phyloP scores from a whole-genome alignment of 2,797 vertebrate species.

The Enteromius mattozi region DNA sequence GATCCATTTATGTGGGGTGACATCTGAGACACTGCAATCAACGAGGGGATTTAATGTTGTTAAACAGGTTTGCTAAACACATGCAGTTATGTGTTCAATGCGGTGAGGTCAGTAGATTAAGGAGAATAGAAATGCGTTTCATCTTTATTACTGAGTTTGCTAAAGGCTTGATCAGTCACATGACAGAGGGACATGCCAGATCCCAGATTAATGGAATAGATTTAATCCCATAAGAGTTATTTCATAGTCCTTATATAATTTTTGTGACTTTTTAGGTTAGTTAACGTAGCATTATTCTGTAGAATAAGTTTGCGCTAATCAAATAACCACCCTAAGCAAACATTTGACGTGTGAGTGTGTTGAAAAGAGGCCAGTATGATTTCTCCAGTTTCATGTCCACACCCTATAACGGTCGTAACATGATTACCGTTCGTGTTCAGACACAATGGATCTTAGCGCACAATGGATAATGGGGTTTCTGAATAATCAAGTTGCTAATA shows the following conservation, averaged over 20 bases:
- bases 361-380: not conserved
- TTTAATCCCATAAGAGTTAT: not conserved
- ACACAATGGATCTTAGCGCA: slow-evolving; percentile 16
- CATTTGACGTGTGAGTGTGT: slow-evolving; percentile 4
- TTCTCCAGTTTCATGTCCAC: slow-evolving; percentile 36
- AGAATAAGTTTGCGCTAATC: not conserved
- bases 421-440: slow-evolving; percentile 7
- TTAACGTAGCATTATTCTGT: slow-evolving; percentile 8
- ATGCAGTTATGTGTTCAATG: not conserved
- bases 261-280: not conserved
- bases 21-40: not conserved
- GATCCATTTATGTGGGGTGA: not conserved
- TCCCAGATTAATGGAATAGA: not conserved
- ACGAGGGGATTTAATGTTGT: not conserved
- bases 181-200: not conserved
- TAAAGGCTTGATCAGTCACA: not conserved
- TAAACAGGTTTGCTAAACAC: slow-evolving; percentile 1
- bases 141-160: not conserved
- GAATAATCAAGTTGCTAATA: slow-evolving; percentile 23
- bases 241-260: not conserved
- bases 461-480: slow-evolving; percentile 16
- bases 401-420: slow-evolving; percentile 27
- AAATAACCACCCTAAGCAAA: slow-evolving; percentile 33
- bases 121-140: not conserved
- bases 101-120: not conserved